phyloP scores from a whole-genome alignment of 2,888 invertebrate genomes.

The Sialis fuliginosa region DNA sequence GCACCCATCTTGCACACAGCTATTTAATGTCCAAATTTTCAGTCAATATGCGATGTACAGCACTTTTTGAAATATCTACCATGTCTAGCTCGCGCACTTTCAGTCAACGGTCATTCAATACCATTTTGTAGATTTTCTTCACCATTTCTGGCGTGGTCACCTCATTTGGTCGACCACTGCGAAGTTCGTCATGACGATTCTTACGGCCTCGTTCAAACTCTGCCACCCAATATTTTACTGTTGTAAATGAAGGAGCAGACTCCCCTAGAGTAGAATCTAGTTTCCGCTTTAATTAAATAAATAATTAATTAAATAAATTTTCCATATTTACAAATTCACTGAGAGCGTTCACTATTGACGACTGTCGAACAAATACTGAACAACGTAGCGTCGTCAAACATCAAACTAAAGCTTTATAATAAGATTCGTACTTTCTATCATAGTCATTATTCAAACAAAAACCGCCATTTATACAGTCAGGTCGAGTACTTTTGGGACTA shows the following conservation, averaged over 20 bases:
- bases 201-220: slow-evolving; percentile 8
- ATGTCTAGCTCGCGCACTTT: not conserved
- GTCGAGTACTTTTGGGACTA: not conserved
- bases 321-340: no score
- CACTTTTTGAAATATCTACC: not conserved
- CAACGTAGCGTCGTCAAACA: slow-evolving; percentile 5
- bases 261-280: slow-evolving; percentile 13
- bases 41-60: slow-evolving; percentile 4
- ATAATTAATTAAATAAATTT: slow-evolving; percentile 5
- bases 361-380: not conserved
- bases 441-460: not conserved
- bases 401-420: not conserved
- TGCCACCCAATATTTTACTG: slow-evolving; percentile 7
- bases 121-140: slow-evolving; percentile 10
- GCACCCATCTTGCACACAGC: slow-evolving; percentile 13
- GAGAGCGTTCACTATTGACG: slow-evolving; percentile 7
- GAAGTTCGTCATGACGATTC: not conserved
- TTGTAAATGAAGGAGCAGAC: no score
- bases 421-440: not conserved
- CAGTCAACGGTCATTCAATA: not conserved
- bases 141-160: slow-evolving; percentile 4
- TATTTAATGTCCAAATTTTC: slow-evolving; percentile 13
- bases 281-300: slow-evolving; percentile 11
- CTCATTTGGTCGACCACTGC: slow-evolving; percentile 8
- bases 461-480: not conserved